Conservation (phyloP, 2,888 invertebrate species). For the Tachystola acroxantha region DNA sequence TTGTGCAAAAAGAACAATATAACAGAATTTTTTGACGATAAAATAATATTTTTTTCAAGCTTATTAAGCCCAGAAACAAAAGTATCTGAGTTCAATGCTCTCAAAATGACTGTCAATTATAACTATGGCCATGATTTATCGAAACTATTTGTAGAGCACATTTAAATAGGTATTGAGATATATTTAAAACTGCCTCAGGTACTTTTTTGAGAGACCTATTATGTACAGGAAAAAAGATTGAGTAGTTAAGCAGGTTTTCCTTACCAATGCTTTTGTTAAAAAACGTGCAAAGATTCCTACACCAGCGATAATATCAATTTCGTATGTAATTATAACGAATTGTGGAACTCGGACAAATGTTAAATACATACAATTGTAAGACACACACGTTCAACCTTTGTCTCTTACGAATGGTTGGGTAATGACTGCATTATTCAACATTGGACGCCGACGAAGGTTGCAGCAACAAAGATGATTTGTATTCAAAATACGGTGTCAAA, state of each 20-base stretch:
- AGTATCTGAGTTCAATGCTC: no score
- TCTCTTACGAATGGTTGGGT: constrained; percentile 18
- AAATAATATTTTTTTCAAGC: no score
- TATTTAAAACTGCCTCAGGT: no score
- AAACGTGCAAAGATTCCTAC: background rate
- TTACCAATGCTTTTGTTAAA: background rate
- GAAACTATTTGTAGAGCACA: no score
- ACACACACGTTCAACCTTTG: constrained; percentile 6
- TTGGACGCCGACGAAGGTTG: constrained; percentile 22
- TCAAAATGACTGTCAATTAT: no score
- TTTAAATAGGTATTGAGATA: no score
- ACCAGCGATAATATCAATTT: background rate
- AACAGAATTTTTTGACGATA: no score
- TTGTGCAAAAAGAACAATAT: no score
- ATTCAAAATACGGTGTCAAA: constrained; percentile 16
- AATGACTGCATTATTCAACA: constrained; percentile 29
- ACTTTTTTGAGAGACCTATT: no score
- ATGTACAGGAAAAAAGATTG: constrained; percentile 1
- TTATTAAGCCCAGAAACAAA: no score
- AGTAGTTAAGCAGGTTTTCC: constrained; percentile 1
- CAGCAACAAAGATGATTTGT: constrained; percentile 23
- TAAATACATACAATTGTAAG: constrained; percentile 8
- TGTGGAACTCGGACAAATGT: constrained; percentile 10
- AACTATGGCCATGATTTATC: no score
- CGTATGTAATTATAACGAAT: constrained; percentile 3